phyloP scores from a whole-genome alignment of 1,140 invertebrate species.

The Galleria mellonella region DNA sequence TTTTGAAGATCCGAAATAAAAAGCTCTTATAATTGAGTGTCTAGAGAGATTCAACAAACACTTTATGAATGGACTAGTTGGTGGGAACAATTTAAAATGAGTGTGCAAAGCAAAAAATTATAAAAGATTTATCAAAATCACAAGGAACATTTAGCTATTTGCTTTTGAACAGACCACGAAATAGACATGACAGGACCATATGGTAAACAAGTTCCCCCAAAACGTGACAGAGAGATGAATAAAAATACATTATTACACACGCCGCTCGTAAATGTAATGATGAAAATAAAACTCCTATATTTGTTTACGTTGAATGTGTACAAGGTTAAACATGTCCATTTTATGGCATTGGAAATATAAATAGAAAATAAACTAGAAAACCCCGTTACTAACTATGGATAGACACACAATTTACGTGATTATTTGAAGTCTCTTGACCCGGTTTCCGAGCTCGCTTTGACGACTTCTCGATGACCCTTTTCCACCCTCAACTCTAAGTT shows the following conservation, averaged over 20 bases:
- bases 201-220: constrained; percentile 2
- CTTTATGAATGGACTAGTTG: constrained; percentile 1
- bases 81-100: background rate
- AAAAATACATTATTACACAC: constrained; percentile 7
- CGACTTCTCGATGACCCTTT: constrained; percentile 33
- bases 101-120: background rate
- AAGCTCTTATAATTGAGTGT: no score
- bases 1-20: background rate
- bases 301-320: constrained; percentile 17
- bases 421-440: constrained; percentile 27
- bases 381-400: background rate
- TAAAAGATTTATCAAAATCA: background rate
- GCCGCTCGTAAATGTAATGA: constrained; percentile 15
- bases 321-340: constrained; percentile 14
- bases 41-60: no score
- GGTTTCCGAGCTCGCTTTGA: constrained; percentile 17
- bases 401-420: background rate
- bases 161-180: no score
- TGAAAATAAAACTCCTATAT: constrained; percentile 12
- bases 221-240: background rate
- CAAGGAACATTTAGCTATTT: no score
- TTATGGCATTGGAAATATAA: background rate
- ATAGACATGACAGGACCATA: background rate
- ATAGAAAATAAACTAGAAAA: no score
- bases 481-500: background rate